phyloP scores from a whole-genome alignment of 2,888 invertebrate genomes.

The Schizaphis graminum region DNA sequence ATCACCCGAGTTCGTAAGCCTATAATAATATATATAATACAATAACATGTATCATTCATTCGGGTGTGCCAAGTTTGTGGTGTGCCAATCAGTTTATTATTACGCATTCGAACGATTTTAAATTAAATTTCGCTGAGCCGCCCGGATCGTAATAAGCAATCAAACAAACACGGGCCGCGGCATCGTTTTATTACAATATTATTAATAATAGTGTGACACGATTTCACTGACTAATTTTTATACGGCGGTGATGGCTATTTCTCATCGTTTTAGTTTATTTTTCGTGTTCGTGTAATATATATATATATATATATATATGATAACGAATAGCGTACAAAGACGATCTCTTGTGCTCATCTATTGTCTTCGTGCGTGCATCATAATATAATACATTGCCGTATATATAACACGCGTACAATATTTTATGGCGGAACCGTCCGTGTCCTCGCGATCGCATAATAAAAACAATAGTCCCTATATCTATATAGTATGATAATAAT shows the following conservation, averaged over 20 bases:
- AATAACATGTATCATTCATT: neutral
- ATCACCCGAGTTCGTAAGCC: neutral
- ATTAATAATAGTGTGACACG: neutral
- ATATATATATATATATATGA: neutral
- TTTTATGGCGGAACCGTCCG: neutral
- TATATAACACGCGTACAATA: neutral
- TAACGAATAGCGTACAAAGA: neutral
- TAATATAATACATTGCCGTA: neutral
- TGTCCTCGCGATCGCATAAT: conserved; percentile 23
- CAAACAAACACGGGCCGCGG: neutral
- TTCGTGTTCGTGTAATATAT: neutral
- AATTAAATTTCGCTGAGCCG: neutral
- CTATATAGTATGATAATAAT: neutral
- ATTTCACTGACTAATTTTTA: neutral
- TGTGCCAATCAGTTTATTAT: neutral
- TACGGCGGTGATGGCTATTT: neutral
- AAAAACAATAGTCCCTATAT: neutral
- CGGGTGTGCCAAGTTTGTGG: neutral
- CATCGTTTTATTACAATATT: neutral
- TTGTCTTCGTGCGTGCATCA: neutral
- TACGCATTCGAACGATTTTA: neutral
- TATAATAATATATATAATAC: too few relatives aligned
- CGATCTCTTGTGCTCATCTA: neutral
- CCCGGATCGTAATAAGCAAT: neutral
- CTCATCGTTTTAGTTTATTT: neutral